Base-by-base conservation (phyloP, 2,888 invertebrate species). In the Stenodema calcarata region DNA sequence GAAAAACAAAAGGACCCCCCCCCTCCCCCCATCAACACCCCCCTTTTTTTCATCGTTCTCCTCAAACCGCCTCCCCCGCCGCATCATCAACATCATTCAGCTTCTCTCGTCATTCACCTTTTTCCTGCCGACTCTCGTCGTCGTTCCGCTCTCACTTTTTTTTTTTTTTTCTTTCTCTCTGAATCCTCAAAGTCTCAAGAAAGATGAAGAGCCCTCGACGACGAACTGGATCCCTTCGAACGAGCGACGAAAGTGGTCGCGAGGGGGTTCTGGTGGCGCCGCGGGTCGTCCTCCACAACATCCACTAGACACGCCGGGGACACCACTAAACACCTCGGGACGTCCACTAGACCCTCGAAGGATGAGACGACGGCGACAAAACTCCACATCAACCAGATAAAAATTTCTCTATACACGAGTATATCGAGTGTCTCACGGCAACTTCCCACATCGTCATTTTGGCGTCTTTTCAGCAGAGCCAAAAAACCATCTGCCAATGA, bases 1-100 rank as follows among this genome's bases (percentile, higher is more conserved):
- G 79, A 86, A 86, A 86, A 86, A 86, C 86, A 86, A 86, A 79
- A 69, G 86, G 47, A 12, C 23, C 11, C 62, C 62, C 62, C 27
- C 23, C n/a, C 54, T 18, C 23, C 35, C 73, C 7, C 7, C 35
- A 4, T 35, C 35, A n/a, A n/a, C n/a, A n/a, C n/a, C n/a, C n/a
- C n/a, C n/a, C n/a, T n/a, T n/a, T n/a, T n/a, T n/a, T n/a, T n/a
- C n/a, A n/a, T n/a, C n/a, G n/a, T n/a, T n/a, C n/a, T n/a, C n/a
- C n/a, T n/a, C n/a, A n/a, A n/a, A n/a, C 62, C 6, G 6, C 50
- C 0, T 0, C 62, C 11, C 47, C 47, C 14, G 18, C 18, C 62
- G 23, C 23, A 62, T 9, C 7, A 11, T 62, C 62, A 50, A n/a
- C 50, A n/a, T 18, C 50, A n/a, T n/a, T 18, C n/a, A n/a, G n/a